Percentiles rank a stretch among this genome's conserved stretches.
Conservation (phyloP, 2,888 invertebrate species). For the Aspidapion aeneum region DNA sequence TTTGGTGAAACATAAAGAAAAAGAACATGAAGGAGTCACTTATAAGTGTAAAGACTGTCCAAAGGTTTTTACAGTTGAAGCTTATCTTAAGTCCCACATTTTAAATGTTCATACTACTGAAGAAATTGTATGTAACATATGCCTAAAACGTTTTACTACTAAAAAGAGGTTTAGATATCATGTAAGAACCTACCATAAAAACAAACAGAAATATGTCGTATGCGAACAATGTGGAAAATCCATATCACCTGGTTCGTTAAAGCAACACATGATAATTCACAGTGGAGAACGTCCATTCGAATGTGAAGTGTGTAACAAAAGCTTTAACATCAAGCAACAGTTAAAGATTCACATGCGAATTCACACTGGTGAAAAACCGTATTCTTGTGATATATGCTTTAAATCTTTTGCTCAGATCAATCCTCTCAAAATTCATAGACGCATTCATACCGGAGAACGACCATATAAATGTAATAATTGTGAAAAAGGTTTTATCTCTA, state of each 20-base stretch:
- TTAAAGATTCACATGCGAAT: background rate
- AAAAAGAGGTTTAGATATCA: background rate
- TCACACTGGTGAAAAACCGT: constrained; percentile 48
- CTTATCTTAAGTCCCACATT: background rate
- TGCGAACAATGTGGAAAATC: background rate
- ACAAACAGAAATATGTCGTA: background rate
- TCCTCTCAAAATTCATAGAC: constrained; percentile 1
- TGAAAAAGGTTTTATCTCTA: background rate
- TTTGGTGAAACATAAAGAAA: background rate
- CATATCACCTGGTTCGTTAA: background rate
- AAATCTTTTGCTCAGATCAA: constrained; percentile 50
- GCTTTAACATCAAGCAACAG: background rate
- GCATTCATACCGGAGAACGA: background rate
- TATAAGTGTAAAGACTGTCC: background rate
- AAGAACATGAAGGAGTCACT: background rate
- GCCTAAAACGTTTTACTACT: background rate
- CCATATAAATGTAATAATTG: background rate
- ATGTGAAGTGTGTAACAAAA: background rate
- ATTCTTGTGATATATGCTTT: constrained; percentile 42
- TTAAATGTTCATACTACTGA: background rate
- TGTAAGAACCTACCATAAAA: background rate
- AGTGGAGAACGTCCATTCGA: background rate
- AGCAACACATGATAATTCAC: background rate
- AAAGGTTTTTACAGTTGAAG: background rate
- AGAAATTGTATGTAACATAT: background rate